Evolutionary conservation across 2,113 vertebrate genomes (phyloP), one percentile per base, ranked within the genome.

Genomic region (Mellivora capensis): DNA sequence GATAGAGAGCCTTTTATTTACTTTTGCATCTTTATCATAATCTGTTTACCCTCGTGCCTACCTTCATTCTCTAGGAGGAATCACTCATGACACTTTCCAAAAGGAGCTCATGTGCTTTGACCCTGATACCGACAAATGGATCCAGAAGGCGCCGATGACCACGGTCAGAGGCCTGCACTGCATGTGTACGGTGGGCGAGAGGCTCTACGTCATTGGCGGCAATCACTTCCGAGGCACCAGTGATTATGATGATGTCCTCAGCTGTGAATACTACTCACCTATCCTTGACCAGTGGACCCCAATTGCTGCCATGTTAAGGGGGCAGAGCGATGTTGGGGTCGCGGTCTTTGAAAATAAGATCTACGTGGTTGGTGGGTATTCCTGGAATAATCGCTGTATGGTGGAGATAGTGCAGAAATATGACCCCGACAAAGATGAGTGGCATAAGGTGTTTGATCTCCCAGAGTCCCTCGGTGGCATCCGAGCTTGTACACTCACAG

Each of bases 381-480:
- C 99, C 0, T 99, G 99, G 99, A 99, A 99, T 99, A 99, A 99
- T 98, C 99, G 99, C 52, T 99, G 99, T 97, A 99, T 99, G 99
- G 99, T 99, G 96, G 99, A 99, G 99, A 99, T 99, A 97, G 99
- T 99, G 95, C 99, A 99, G 99, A 99, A 99, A 97, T 99, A 99
- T 13, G 99, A 99, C 97, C 99, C 99, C 0, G 99, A 99, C 96
- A 99, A 99, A 97, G 99, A 99, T 97, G 99, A 99, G 98, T 99
- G 99, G 99, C 99, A 99, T 98, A 99, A 99, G 98, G 99, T 99
- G 9, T 99, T 99, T 98, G 99, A 99, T 98, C 99, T 99, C 91
- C 99, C 99, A 1, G 99, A 99, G 98, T 99, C 99, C 13, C 99
- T 99, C 54, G 99, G 99, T n/a, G 99, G 99, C 86, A 99, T 99